phyloP scores from a whole-genome alignment of 2,888 invertebrate species.

The Achlya flavicornis region DNA sequence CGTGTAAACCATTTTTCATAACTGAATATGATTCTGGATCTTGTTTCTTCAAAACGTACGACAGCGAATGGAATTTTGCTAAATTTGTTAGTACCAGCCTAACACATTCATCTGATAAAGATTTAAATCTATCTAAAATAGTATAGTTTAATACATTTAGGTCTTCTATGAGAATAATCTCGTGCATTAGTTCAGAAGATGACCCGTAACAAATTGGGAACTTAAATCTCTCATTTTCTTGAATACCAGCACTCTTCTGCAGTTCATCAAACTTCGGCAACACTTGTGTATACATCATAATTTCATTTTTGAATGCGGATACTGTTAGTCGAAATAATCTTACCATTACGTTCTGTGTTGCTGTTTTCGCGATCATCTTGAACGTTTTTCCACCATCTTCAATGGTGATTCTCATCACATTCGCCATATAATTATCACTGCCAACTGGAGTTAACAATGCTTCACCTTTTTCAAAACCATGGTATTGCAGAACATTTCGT shows the following conservation, averaged over 20 bases:
- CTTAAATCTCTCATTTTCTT: conserved; percentile 37
- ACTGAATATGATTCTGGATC: conserved; percentile 35
- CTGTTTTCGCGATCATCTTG: conserved; percentile 51
- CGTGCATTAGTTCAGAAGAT: conserved; percentile 36
- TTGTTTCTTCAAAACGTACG: conserved; percentile 42
- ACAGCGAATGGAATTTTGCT: conserved; percentile 44
- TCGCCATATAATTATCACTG: conserved; percentile 41
- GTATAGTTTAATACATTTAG: conserved; percentile 33
- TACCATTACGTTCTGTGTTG: conserved; percentile 30
- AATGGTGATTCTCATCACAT: conserved; percentile 36
- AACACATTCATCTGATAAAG: conserved; percentile 37
- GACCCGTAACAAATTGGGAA: conserved; percentile 49
- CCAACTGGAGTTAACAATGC: conserved; percentile 29
- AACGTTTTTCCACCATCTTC: conserved; percentile 33
- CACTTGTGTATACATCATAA: conserved; percentile 42
- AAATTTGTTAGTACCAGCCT: conserved; percentile 42
- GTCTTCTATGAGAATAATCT: conserved; percentile 55
- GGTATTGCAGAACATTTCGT: conserved; percentile 23
- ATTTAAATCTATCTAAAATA: conserved; percentile 43
- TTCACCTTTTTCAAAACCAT: conserved; percentile 20
- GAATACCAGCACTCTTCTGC: conserved; percentile 34
- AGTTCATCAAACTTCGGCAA: conserved; percentile 44
- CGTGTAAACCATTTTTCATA: conserved; percentile 24
- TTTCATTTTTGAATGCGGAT: conserved; percentile 45
- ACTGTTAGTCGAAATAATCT: conserved; percentile 26